A percentile compares a stretch with the other conserved stretches of the same genome.
Evolutionary conservation across 2,797 vertebrate genomes (phyloP).

Genomic region (Melopsittacus undulatus): DNA sequence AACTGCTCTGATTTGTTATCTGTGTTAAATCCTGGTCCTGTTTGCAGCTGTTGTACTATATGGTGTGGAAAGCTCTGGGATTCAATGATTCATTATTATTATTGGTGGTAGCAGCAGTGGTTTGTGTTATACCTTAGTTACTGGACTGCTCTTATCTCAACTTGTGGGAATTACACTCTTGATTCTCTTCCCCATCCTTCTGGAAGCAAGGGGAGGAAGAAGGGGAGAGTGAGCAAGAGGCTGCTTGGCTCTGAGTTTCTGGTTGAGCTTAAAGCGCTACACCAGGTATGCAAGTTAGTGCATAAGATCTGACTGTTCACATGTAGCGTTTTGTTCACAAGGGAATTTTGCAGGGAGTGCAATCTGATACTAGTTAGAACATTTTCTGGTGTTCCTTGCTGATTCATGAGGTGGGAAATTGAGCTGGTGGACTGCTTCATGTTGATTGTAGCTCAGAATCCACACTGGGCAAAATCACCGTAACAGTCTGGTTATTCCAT

Average conservation of each 20-base stretch:
- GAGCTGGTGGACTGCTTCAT: not conserved
- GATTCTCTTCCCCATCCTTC: not conserved
- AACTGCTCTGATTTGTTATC: not conserved
- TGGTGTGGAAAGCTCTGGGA: not conserved
- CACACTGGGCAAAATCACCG: not conserved
- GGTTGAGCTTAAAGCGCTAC: not conserved
- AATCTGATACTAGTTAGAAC: not conserved
- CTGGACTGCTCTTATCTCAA: not conserved
- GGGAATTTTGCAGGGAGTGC: not conserved
- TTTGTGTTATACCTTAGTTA: not conserved
- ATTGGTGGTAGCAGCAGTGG: not conserved
- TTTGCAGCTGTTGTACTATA: not conserved
- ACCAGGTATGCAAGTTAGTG: not conserved
- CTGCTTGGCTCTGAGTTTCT: not conserved
- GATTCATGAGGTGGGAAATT: not conserved
- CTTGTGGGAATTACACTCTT: not conserved
- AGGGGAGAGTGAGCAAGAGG: not conserved
- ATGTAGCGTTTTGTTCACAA: not conserved
- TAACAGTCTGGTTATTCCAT: not conserved
- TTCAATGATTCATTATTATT: not conserved
- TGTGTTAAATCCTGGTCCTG: not conserved
- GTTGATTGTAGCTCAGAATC: not conserved
- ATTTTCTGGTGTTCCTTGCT: not conserved
- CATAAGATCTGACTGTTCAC: not conserved
- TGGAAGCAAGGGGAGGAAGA: not conserved